A percentile compares a stretch with the other conserved stretches of the same genome.
Conservation (phyloP, 2,888 invertebrate genomes). For the Drosophila birchii region DNA sequence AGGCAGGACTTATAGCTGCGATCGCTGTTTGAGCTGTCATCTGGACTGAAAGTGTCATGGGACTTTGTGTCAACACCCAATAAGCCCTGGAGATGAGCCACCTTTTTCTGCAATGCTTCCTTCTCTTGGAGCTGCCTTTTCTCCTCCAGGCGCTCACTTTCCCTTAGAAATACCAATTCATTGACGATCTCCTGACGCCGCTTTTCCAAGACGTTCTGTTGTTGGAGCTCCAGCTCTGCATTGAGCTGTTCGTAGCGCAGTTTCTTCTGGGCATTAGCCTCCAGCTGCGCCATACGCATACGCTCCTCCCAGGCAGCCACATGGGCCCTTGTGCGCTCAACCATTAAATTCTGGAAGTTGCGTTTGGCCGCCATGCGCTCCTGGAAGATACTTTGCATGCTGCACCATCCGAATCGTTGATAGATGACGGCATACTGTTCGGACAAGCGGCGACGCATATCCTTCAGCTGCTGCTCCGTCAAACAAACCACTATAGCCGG, state of each 20-base stretch:
- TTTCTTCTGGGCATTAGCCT: constrained; percentile 69
- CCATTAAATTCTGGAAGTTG: constrained; percentile 86
- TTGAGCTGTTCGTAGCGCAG: constrained; percentile 74
- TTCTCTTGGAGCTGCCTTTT: constrained; percentile 71
- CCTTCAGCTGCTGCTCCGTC: constrained; percentile 76
- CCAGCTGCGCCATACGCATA: constrained; percentile 60
- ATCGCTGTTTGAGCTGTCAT: constrained; percentile 52
- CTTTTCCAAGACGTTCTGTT: constrained; percentile 78
- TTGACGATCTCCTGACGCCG: constrained; percentile 72
- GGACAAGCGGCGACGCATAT: constrained; percentile 69
- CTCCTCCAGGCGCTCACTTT: constrained; percentile 75
- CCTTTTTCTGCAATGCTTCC: constrained; percentile 17
- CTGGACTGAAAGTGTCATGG: constrained; percentile 43
- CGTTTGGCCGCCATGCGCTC: constrained; percentile 85
- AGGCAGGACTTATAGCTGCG: constrained; percentile 57
- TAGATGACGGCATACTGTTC: constrained; percentile 67
- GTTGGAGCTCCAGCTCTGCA: constrained; percentile 70
- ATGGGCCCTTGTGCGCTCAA: constrained; percentile 81
- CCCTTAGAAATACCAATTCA: constrained; percentile 72
- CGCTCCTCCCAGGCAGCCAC: constrained; percentile 78
- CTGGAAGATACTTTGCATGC: constrained; percentile 86
- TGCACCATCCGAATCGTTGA: constrained; percentile 85
- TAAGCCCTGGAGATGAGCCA: constrained; percentile 10
- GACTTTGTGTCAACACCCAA: background rate
- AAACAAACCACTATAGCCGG: constrained; percentile 82